Percentiles rank a stretch among this genome's conserved stretches.
Conservation (phyloP, 2,888 invertebrate species). For the Phania funesta region DNA sequence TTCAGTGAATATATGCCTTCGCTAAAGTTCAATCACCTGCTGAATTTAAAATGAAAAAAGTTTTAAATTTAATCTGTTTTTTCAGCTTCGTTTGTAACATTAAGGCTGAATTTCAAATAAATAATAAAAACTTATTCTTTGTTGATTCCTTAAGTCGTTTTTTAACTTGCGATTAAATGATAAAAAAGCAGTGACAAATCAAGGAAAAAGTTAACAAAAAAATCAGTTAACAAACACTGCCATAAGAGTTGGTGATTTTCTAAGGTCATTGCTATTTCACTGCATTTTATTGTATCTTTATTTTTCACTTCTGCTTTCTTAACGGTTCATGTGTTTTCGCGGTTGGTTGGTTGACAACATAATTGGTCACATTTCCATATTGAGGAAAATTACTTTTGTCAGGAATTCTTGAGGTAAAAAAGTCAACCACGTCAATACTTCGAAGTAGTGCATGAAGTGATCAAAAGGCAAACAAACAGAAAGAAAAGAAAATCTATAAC, state of each 20-base stretch:
- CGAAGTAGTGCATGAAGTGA: background rate
- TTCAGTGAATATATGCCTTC: too few species aligned
- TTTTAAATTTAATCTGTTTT: background rate
- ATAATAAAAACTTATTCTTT: slow-evolving; percentile 6
- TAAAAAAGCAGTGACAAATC: slow-evolving; percentile 26
- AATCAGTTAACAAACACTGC: background rate
- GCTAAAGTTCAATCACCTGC: slow-evolving; percentile 10
- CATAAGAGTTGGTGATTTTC: background rate
- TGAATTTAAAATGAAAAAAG: background rate
- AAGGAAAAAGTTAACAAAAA: slow-evolving; percentile 16
- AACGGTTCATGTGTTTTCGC: too few species aligned
- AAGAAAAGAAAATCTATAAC: background rate
- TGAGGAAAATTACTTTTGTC: slow-evolving; percentile 24
- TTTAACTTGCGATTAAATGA: slow-evolving; percentile 29
- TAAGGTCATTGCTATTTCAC: slow-evolving; percentile 35
- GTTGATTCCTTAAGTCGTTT: slow-evolving; percentile 14
- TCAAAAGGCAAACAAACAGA: background rate
- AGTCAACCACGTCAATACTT: background rate
- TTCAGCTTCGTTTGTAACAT: background rate
- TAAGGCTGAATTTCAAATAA: slow-evolving; percentile 6
- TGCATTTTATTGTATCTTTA: background rate
- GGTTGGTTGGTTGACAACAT: background rate
- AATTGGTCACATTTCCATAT: background rate
- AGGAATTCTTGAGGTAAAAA: slow-evolving; percentile 48
- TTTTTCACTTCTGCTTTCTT: slow-evolving; percentile 3